Conservation (phyloP, 1,140 invertebrate genomes). For the Heliconius melpomene region DNA sequence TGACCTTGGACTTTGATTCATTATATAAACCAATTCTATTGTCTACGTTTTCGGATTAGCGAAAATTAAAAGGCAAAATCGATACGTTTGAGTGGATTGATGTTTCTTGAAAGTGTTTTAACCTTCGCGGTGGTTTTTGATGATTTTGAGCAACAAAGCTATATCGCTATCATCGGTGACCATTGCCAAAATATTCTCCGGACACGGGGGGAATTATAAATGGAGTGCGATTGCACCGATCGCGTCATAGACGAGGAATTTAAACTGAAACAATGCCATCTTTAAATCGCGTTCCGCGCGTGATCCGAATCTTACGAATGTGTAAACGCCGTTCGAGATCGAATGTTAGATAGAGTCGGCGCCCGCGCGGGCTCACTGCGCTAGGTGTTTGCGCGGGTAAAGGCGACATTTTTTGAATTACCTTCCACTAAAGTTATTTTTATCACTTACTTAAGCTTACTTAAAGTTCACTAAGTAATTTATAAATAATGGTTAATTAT, state of each 20-base stretch:
- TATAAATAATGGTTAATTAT: not conserved
- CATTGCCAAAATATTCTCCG: slow-evolving; percentile 51
- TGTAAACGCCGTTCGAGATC: slow-evolving; percentile 43
- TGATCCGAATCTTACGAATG: slow-evolving; percentile 55
- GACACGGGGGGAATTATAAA: slow-evolving; percentile 49
- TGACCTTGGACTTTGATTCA: slow-evolving; percentile 64
- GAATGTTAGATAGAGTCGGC: slow-evolving; percentile 40
- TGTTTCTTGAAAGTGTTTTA: slow-evolving; percentile 7
- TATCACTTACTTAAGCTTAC: slow-evolving; percentile 10
- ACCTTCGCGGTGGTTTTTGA: not conserved
- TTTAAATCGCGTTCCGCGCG: slow-evolving; percentile 59
- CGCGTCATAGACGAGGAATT: slow-evolving; percentile 70
- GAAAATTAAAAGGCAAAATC: slow-evolving; percentile 32
- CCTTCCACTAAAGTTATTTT: slow-evolving; percentile 27
- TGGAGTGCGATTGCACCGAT: slow-evolving; percentile 51
- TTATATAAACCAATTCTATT: slow-evolving; percentile 63
- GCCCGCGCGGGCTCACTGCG: slow-evolving; percentile 25
- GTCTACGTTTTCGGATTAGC: slow-evolving; percentile 50
- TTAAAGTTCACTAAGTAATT: not conserved
- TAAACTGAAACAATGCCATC: slow-evolving; percentile 72
- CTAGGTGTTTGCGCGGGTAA: slow-evolving; percentile 22
- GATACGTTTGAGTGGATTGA: slow-evolving; percentile 6
- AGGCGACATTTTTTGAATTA: slow-evolving; percentile 34
- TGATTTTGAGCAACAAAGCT: slow-evolving; percentile 22
- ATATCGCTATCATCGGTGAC: slow-evolving; percentile 29